Conservation (phyloP, 2,888 invertebrate genomes). For the Acanthosepion lycidas region DNA sequence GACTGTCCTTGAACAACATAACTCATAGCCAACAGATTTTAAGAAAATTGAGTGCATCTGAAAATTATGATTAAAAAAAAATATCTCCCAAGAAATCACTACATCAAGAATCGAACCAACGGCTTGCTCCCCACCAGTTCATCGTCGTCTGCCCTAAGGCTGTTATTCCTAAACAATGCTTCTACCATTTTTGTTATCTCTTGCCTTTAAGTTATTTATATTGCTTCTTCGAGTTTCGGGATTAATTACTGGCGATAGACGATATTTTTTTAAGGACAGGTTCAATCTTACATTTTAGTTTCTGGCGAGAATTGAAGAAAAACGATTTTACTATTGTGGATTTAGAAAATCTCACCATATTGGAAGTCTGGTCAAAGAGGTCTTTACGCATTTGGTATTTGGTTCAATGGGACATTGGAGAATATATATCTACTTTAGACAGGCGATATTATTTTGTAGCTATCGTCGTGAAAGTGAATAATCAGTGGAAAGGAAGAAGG, state of each 20-base stretch:
- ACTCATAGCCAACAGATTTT: no score
- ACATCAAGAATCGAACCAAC: background rate
- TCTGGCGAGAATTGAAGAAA: background rate
- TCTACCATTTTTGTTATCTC: background rate
- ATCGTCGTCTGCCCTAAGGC: background rate
- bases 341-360: background rate
- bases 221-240: background rate
- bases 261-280: background rate
- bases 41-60: no score
- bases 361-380: background rate
- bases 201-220: background rate
- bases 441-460: background rate
- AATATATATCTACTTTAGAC: no score
- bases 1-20: no score
- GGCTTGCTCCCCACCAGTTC: background rate
- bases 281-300: background rate
- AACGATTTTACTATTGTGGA: background rate
- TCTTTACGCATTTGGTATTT: background rate
- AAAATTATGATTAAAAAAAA: no score
- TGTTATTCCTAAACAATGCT: background rate
- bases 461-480: background rate
- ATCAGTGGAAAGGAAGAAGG: background rate
- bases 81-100: background rate
- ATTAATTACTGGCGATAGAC: background rate
- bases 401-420: no score